A percentile compares a stretch with the other conserved stretches of the same genome.
These are phyloP conservation scores for Drosophila seguyi DNA, from an alignment of 1,140 invertebrate genomes.

Conservation along the genomic window DNA sequence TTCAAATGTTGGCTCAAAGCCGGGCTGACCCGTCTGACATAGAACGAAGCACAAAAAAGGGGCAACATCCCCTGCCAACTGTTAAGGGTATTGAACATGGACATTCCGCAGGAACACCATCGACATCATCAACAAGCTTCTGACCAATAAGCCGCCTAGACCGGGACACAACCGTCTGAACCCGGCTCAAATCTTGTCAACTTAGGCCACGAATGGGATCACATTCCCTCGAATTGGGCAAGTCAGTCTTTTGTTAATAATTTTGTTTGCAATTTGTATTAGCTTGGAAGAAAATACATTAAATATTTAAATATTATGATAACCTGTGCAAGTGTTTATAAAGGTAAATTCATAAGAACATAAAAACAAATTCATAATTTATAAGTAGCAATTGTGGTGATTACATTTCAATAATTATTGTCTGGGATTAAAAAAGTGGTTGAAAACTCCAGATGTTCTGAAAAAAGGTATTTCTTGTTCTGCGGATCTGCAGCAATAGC, in stretches of 20 bases:
- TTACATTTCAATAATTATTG: neutral
- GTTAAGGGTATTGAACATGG: neutral
- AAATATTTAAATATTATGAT: neutral
- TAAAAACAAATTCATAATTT: too few species aligned
- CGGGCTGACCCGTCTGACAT: too few species aligned
- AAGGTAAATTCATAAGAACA: neutral
- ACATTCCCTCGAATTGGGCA: slow-evolving; percentile 1
- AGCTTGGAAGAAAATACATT: neutral
- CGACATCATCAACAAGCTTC: slow-evolving; percentile 28
- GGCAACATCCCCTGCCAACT: neutral
- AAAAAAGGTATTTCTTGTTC: too few species aligned
- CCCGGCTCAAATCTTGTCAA: slow-evolving; percentile 42
- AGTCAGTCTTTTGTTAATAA: neutral
- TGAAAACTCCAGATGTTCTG: too few species aligned
- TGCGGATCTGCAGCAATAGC: too few species aligned
- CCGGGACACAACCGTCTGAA: slow-evolving; percentile 15
- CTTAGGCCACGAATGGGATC: slow-evolving; percentile 23
- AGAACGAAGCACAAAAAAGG: neutral
- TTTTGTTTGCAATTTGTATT: neutral
- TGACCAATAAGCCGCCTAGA: slow-evolving; percentile 57
- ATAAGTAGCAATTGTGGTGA: too few species aligned
- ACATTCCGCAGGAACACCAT: slow-evolving; percentile 39
- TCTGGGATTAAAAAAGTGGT: neutral
- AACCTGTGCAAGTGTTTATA: neutral
- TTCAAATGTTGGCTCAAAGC: slow-evolving; percentile 17